Base-by-base conservation (phyloP, 2,113 vertebrate species). In the Notarius lentiginosus region DNA sequence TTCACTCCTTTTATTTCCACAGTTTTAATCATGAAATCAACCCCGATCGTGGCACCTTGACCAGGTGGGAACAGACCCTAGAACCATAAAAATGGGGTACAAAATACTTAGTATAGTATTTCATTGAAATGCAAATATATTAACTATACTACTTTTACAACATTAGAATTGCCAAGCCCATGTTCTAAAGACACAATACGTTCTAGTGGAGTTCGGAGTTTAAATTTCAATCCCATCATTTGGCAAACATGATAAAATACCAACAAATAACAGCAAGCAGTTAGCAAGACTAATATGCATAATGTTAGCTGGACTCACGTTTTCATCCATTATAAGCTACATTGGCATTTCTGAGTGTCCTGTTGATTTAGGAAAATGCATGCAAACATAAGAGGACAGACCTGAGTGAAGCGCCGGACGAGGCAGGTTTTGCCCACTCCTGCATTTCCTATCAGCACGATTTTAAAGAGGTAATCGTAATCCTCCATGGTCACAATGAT, bases 381-480 rank as follows among this genome's bases (percentile, higher is more conserved):
- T 53, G 7, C 41, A 41, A 41, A 41, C 41, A 41, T 41, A 41
- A 41, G 41, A 41, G 88, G n/a, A 81, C 96, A 92, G 92, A 99
- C 98, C 98, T 99, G 98, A 96, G 98, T 99, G 92, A 99, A 99
- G 87, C 98, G 96, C 89, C 98, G 96, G 85, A 99, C 98, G 75
- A 99, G 96, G 94, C 98, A 99, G 92, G 98, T 99, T 95, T 99
- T 99, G 88, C 98, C 98, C 90, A 99, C 98, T 15, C 98, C 98
- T n/a, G 98, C 98, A 90, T 99, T 99, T 95, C 98, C 98, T 27
- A 99, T 99, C 91, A 99, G 97, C 94, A 99, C 98, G 93, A 99
- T 99, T 95, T 99, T 99, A 95, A 99, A 99, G 92, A 99, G 96
- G 95, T 99, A 99, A 95, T 99, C 98, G 97, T 99, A 99, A 97